Evolutionary conservation across 2,113 vertebrate species (phyloP).

Genomic region (Poeciliopsis turrubarensis): DNA sequence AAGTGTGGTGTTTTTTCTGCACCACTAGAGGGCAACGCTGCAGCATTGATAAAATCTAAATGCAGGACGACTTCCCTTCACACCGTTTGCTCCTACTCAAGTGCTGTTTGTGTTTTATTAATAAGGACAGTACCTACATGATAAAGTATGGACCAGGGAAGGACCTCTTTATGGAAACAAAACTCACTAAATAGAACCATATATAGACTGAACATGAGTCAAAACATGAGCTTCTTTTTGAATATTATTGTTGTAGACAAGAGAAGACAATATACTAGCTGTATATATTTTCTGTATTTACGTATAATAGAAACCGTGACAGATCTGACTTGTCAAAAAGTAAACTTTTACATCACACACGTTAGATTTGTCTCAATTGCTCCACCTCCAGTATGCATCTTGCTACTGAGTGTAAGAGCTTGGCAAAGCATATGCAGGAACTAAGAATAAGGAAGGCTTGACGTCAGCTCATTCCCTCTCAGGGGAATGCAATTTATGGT

Average conservation of each 20-base stretch:
- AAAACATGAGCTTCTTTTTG: not conserved
- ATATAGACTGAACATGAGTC: not conserved
- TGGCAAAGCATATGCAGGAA: constrained; percentile 59
- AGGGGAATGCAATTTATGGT: constrained; percentile 63
- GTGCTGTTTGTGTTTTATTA: not conserved
- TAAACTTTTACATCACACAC: constrained; percentile 19
- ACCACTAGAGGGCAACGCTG: constrained; percentile 84
- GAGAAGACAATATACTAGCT: not conserved
- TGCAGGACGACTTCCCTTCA: not conserved
- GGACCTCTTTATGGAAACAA: not conserved
- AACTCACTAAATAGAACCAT: not conserved
- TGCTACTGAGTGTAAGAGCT: constrained; percentile 39
- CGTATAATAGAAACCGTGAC: not conserved
- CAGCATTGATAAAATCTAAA: constrained; percentile 34
- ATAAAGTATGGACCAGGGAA: not conserved
- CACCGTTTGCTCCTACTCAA: too few species aligned
- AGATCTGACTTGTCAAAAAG: constrained; percentile 12
- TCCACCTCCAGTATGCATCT: constrained; percentile 11
- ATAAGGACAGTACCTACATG: not conserved
- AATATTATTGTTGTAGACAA: not conserved
- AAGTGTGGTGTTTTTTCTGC: not conserved
- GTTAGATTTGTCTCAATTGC: constrained; percentile 8
- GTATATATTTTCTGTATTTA: not conserved
- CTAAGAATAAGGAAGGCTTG: constrained; percentile 58
- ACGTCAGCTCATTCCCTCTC: constrained; percentile 65